Evolutionary conservation across 1,140 invertebrate species (phyloP), one percentile per base, ranked within the genome.

Genomic region (Propsilocerus akamusi): DNA sequence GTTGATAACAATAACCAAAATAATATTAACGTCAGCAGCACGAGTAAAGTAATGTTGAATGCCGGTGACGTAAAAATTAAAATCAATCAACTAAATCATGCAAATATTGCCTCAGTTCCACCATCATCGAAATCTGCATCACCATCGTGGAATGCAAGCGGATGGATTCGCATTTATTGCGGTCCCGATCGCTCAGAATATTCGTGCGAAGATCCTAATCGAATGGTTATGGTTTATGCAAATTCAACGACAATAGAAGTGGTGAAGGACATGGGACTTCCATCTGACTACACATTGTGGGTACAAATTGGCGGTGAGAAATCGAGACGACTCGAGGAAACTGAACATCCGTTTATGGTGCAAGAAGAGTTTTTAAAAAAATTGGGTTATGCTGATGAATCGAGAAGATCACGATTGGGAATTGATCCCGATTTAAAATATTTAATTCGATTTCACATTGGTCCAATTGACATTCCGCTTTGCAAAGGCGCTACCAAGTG

Each of bases 371-470:
- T 75, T 66, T 66, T 80, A 47, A 64, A 67, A 48, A 68, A 65
- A 50, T 66, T 74, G 25, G 78, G 77, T 23, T 79, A 75, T 67
- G 62, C 63, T 47, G 75, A 77, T 49, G 55, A 66, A 51, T 68
- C 72, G 2, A 66, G 76, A 47, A 65, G 76, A 54, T 63, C 72
- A 26, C 65, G 77, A 28, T 64, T 80, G 53, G 76, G 76, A 3
- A 76, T 80, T 22, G 77, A 80, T 62, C 76, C 75, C 17, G 76
- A 79, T 54, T 61, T 79, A 50, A 66, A 75, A 28, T 70, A 76
- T 60, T 65, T 73, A 53, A 61, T 80, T 41, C 67, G 72, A 17
- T 77, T 78, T 65, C 74, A 76, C 55, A 64, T 73, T 24, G 77
- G 75, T 20, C 75, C 75, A 12, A 65, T 72, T n/a, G 60, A 59